Percentiles rank a stretch among this genome's conserved stretches.
phyloP scores from a whole-genome alignment of 2,888 invertebrate species.

The Amblyjoppa fuscipennis region DNA sequence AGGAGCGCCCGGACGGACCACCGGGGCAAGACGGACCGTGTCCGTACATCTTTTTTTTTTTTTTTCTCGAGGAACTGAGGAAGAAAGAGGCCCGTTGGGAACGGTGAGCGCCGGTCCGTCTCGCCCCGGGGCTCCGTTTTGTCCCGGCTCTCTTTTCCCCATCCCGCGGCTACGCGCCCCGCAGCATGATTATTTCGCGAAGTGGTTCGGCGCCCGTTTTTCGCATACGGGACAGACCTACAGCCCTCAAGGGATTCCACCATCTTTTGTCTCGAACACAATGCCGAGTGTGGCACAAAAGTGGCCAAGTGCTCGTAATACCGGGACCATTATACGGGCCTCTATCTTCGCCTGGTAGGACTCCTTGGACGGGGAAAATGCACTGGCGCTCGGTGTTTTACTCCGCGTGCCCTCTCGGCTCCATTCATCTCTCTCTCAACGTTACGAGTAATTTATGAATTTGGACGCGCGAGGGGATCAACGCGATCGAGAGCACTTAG shows the following conservation, averaged over 20 bases:
- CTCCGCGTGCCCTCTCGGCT: constrained; percentile 2
- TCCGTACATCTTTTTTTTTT: too few relatives aligned
- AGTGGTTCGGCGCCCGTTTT: constrained; percentile 66
- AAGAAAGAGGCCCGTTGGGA: too few relatives aligned
- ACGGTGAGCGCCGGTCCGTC: too few relatives aligned
- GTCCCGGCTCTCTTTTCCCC: constrained; percentile 70
- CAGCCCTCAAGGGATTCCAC: constrained; percentile 80
- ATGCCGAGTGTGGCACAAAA: constrained; percentile 81
- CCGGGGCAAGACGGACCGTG: background rate
- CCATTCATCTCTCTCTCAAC: background rate
- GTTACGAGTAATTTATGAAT: background rate
- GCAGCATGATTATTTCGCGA: constrained; percentile 73
- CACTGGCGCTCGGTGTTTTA: background rate
- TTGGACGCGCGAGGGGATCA: background rate
- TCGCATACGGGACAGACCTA: constrained; percentile 78
- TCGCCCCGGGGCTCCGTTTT: too few relatives aligned
- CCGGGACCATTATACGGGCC: constrained; percentile 78
- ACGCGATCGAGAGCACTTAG: too few relatives aligned
- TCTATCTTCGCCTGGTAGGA: constrained; percentile 62
- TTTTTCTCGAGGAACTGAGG: too few relatives aligned
- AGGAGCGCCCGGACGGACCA: background rate
- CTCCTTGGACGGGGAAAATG: constrained; percentile 11
- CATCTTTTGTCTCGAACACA: constrained; percentile 82
- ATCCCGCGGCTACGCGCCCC: constrained; percentile 6
- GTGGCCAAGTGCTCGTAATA: constrained; percentile 83